phyloP scores from a whole-genome alignment of 2,113 vertebrate genomes.

The Myiopsitta monachus region DNA sequence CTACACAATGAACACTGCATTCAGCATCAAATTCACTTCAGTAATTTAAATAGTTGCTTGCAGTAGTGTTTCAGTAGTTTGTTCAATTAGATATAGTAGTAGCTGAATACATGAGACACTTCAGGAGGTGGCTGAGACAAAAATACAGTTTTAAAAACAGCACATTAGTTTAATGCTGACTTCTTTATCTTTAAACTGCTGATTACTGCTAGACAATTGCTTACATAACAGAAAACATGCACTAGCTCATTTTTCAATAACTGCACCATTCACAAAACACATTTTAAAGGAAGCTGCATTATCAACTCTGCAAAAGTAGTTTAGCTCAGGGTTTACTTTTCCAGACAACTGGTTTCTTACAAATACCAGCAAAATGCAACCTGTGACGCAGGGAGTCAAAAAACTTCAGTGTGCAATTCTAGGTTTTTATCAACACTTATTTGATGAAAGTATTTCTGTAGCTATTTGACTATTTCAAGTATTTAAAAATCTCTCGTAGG shows the following conservation, averaged over 20 bases:
- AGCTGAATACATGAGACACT: neutral
- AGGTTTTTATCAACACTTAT: neutral
- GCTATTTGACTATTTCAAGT: conserved; percentile 28
- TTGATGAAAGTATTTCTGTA: neutral
- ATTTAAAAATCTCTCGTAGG: conserved; percentile 26
- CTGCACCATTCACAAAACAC: neutral
- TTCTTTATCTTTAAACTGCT: neutral
- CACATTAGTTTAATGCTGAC: neutral
- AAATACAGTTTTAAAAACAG: conserved; percentile 13
- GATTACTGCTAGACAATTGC: neutral
- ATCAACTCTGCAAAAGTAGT: neutral
- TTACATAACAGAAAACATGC: conserved; percentile 7
- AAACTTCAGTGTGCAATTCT: conserved; percentile 9
- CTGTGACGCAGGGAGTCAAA: neutral
- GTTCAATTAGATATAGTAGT: neutral
- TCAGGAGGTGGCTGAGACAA: neutral
- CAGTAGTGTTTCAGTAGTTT: neutral
- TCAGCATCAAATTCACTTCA: neutral
- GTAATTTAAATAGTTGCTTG: neutral
- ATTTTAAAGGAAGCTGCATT: neutral
- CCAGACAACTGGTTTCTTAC: neutral
- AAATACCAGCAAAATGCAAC: neutral
- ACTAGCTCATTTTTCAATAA: neutral
- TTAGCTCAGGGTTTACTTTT: neutral
- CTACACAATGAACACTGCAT: neutral